Evolutionary conservation across 2,888 invertebrate genomes (phyloP), one percentile per base, ranked within the genome.

Genomic region (Sarcophaga subvicina): DNA sequence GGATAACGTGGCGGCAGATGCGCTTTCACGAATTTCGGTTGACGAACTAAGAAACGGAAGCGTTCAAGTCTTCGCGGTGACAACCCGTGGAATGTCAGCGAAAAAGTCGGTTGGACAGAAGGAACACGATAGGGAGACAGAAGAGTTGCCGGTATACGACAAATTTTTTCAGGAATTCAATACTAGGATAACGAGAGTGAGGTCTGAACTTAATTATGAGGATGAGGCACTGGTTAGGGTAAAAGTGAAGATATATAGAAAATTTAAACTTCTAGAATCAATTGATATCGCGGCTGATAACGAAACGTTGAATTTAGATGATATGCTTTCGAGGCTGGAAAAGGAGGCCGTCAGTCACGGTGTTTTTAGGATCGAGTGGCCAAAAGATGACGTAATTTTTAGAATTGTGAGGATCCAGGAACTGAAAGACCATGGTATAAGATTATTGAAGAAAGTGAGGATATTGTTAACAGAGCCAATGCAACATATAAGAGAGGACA

Each of bases 1-100:
- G 75, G 84, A 88, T 54, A 88, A 88, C 45, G 72, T 71, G 17
- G 80, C 69, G 47, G 84, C 84, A 20, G 86, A 88, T 59, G 88
- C 86, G 47, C 63, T 87, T 45, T 87, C 79, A n/a, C 54, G 82
- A 37, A 82, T 85, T 22, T 69, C 85, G 62, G 66, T 81, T 60
- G 77, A 77, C 66, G 80, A 81, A 20, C 49, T 85, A 37, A 71
- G 64, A 72, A 37, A 59, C n/a, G 62, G 25, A 67, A 77, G 17
- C 14, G n/a, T 27, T 17, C 22, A 22, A 67, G n/a, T 78, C 14
- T 70, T 69, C 11, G 47, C 69, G 4, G 37, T 20, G 67, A 67
- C 47, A 69, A 67, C 67, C 37, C 67, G 67, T 11, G 45, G 8
- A 37, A 45, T 67, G 20, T 67, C 45, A 3, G n/a, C 14, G 67